A percentile compares a stretch with the other conserved stretches of the same genome.
Conservation (phyloP, 1,140 invertebrate species). For the Glomeris maerens region DNA sequence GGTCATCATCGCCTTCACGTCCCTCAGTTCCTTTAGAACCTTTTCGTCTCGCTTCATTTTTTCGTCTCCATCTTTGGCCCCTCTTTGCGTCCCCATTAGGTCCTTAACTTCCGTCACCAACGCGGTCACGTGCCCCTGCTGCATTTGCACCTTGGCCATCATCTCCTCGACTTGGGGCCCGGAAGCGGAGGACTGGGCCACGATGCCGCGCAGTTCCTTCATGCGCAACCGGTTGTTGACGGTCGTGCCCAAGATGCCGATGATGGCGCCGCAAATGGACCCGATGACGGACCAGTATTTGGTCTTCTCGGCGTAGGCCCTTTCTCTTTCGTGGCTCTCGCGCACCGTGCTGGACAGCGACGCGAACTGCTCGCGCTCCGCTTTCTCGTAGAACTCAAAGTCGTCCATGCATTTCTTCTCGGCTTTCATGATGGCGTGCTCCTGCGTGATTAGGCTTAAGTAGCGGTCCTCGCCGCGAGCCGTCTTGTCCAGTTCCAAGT, state of each 20-base stretch:
- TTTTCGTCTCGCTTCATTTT: not conserved
- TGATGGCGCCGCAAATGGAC: slow-evolving; percentile 48
- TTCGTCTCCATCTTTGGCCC: not conserved
- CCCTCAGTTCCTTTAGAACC: slow-evolving; percentile 13
- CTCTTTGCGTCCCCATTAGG: not conserved
- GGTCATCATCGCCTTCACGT: slow-evolving; percentile 14
- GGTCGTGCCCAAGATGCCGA: slow-evolving; percentile 49
- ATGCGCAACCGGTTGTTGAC: slow-evolving; percentile 49
- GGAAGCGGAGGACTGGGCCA: slow-evolving; percentile 29
- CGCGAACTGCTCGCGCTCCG: slow-evolving; percentile 49
- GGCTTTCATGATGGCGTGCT: slow-evolving; percentile 31
- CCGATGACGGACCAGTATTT: slow-evolving; percentile 64
- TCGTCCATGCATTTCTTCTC: slow-evolving; percentile 28
- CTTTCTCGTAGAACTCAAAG: slow-evolving; percentile 29
- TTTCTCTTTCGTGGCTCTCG: slow-evolving; percentile 54
- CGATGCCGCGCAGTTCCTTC: slow-evolving; percentile 45
- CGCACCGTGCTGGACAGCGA: slow-evolving; percentile 49
- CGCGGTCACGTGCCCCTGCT: not conserved
- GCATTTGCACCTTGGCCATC: not conserved
- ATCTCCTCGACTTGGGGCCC: not conserved
- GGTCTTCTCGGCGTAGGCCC: slow-evolving; percentile 53
- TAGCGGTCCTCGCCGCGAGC: slow-evolving; percentile 51
- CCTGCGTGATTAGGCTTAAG: slow-evolving; percentile 29
- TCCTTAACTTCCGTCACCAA: not conserved
- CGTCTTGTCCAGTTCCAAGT: slow-evolving; percentile 50